Base-by-base conservation (phyloP, 2,113 vertebrate genomes). In the Martes martes region DNA sequence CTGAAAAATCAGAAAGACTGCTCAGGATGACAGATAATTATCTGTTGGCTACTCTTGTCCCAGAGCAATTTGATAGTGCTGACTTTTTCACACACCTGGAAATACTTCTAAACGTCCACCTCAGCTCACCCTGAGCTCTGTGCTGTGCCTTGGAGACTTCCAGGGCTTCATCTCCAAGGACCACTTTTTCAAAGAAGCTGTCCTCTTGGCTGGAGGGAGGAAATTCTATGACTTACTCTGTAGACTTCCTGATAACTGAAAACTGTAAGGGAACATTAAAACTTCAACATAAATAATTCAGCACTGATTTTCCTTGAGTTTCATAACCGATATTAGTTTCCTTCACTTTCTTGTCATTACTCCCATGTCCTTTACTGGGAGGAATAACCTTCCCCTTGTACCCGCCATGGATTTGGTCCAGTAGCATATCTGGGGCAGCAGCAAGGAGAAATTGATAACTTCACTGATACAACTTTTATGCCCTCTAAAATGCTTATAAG, bases 321-420 rank as follows among this genome's bases (percentile, higher is more conserved):
- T 95, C 95, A 94, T 81, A 98, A 94, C 42, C 97, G 96, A 95
- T 98, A 98, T 95, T 98, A 95, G 87, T 97, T 98, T 98, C 69
- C 96, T 98, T 98, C 36, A 55, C 89, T 69, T 98, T 97, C 28
- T 23, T 23, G 89, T 92, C 93, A 31, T 61, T 78, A 63, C 69
- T 74, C 4, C 69, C 28, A n/a, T 95, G 79, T 96, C 92, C 95
- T 89, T 98, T 97, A 83, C 95, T 97, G 93, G 95, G 96, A 97
- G 59, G 83, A 97, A 98, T 97, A 97, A 98, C 97, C 92, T 98
- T 98, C 74, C 52, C 11, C 89, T 98, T 97, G 33, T 90, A 80
- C 28, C 45, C 94, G 57, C 97, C 94, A 42, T 69, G 8, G 84
- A 94, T 93, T 95, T 89, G 98, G 65, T 65, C 91, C n/a, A 11